phyloP scores from a whole-genome alignment of 2,113 vertebrate species.

The Bubo blakistoni region DNA sequence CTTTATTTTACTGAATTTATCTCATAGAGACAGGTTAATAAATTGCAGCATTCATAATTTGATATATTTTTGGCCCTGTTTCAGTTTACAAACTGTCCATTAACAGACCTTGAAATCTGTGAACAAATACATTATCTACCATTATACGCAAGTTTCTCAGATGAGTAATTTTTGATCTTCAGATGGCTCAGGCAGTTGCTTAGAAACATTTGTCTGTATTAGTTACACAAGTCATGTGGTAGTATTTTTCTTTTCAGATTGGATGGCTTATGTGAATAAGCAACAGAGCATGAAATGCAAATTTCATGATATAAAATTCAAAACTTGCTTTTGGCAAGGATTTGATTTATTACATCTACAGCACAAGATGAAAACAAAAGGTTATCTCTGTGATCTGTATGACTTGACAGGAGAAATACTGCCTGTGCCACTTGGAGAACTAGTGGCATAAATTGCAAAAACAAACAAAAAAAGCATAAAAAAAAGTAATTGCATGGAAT shows the following conservation, averaged over 20 bases:
- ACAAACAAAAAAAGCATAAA: not conserved
- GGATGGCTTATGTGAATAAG: conserved; percentile 23
- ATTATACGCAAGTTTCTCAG: conserved; percentile 49
- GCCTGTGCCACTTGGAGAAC: not conserved
- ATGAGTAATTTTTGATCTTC: conserved; percentile 63
- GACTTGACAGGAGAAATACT: not conserved
- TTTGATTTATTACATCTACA: conserved; percentile 64
- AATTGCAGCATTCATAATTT: conserved; percentile 4
- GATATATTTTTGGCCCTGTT: not conserved
- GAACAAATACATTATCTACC: conserved; percentile 44
- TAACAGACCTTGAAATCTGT: conserved; percentile 52
- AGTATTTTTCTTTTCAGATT: conserved; percentile 41
- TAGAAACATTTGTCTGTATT: conserved; percentile 64
- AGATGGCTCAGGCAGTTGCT: conserved; percentile 58
- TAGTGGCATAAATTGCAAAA: not conserved
- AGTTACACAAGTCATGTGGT: conserved; percentile 47
- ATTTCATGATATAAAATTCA: conserved; percentile 62
- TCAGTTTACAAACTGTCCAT: conserved; percentile 36
- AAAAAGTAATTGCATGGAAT: not conserved
- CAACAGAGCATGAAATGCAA: conserved; percentile 57
- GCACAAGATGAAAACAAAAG: conserved; percentile 62
- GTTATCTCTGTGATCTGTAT: conserved; percentile 37
- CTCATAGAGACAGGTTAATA: not conserved
- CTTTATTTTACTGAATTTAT: not conserved
- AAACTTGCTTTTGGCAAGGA: conserved; percentile 48